phyloP scores from a whole-genome alignment of 2,113 vertebrate species.

The Labeo catla region DNA sequence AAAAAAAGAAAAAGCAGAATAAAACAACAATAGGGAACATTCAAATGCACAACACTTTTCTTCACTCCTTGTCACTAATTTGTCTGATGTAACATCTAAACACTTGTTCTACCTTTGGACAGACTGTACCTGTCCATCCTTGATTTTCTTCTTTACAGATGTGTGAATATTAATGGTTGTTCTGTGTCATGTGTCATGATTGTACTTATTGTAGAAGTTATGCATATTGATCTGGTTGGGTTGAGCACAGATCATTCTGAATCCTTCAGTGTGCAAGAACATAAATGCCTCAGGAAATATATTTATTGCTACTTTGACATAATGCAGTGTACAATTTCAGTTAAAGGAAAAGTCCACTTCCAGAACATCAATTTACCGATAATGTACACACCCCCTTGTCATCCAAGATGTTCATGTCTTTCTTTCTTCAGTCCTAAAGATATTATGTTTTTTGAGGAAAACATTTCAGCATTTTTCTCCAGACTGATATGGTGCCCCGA shows the following conservation, averaged over 20 bases:
- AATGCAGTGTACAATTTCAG: too few relatives aligned
- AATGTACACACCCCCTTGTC: too few relatives aligned
- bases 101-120: neutral
- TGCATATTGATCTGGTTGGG: neutral
- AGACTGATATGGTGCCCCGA: too few relatives aligned
- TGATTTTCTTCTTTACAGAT: neutral
- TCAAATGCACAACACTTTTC: neutral
- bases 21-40: slow-evolving; percentile 7
- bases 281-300: neutral
- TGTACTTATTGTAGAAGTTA: neutral
- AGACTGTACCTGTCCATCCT: neutral
- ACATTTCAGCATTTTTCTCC: too few relatives aligned
- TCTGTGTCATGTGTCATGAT: neutral
- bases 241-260: neutral
- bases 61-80: neutral
- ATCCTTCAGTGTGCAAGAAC: neutral
- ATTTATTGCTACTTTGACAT: neutral
- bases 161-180: neutral
- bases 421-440: too few relatives aligned
- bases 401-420: too few relatives aligned
- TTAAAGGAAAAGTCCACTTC: too few relatives aligned
- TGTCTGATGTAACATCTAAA: neutral
- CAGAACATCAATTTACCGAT: too few relatives aligned
- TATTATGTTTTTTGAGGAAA: too few relatives aligned
- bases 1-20: neutral